phyloP scores from a whole-genome alignment of 2,797 vertebrate species.

The Knipowitschia caucasica region DNA sequence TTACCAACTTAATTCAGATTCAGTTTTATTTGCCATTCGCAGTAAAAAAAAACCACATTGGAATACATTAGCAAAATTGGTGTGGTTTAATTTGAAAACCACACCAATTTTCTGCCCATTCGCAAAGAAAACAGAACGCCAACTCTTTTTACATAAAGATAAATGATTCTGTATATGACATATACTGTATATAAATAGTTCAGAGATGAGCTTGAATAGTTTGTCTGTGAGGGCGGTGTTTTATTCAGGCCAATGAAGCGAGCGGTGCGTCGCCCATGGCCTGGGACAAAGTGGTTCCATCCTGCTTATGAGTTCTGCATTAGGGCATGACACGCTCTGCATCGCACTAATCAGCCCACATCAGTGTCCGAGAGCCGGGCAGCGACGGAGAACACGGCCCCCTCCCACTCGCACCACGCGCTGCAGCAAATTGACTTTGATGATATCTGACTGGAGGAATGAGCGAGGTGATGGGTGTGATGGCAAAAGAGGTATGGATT shows the following conservation, averaged over 20 bases:
- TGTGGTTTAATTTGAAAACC: too few relatives aligned
- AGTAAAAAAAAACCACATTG: too few relatives aligned
- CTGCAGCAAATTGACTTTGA: conserved; percentile 15
- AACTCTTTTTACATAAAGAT: not conserved
- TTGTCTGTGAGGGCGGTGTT: not conserved
- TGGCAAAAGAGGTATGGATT: conserved; percentile 2
- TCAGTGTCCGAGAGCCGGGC: not conserved
- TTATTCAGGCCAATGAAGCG: not conserved
- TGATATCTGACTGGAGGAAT: conserved; percentile 14
- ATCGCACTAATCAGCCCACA: conserved; percentile 8
- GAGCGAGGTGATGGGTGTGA: conserved; percentile 10
- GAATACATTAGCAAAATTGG: too few relatives aligned
- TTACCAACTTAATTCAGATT: too few relatives aligned
- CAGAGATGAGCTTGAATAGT: not conserved
- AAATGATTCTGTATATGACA: not conserved
- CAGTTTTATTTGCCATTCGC: too few relatives aligned
- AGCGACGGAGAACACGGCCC: not conserved
- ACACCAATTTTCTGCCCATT: too few relatives aligned
- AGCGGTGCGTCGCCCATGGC: not conserved
- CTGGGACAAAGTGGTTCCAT: conserved; percentile 6
- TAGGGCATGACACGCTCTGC: conserved; percentile 4
- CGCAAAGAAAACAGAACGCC: not conserved
- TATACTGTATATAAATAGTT: not conserved
- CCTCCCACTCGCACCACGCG: not conserved
- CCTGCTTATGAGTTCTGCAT: not conserved